phyloP scores from a whole-genome alignment of 2,113 vertebrate species.

The Pedionomus torquatus region DNA sequence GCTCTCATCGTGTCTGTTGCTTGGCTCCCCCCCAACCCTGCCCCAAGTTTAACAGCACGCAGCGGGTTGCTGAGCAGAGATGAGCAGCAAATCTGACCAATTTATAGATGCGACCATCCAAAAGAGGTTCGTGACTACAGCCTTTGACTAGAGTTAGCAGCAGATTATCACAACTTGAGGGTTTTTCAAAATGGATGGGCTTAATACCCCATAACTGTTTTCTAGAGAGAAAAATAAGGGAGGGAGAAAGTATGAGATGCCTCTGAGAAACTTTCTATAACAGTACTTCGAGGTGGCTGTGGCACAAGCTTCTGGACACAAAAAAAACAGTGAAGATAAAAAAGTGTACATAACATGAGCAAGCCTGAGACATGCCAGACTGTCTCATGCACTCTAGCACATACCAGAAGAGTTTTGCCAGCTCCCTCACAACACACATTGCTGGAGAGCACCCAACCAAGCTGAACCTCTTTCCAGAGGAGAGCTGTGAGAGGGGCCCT shows the following conservation, averaged over 20 bases:
- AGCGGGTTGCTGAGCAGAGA: background rate
- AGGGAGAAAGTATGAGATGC: background rate
- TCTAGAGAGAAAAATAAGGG: background rate
- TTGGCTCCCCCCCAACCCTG: background rate
- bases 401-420: background rate
- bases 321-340: background rate
- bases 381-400: background rate
- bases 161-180: background rate
- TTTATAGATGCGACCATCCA: background rate
- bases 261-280: background rate
- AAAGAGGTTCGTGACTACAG: background rate
- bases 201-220: background rate
- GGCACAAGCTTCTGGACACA: background rate
- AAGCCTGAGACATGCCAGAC: background rate
- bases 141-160: background rate
- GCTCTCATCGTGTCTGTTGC: background rate
- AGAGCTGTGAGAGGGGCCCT: rapidly evolving
- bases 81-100: background rate
- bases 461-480: background rate
- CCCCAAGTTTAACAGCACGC: background rate
- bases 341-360: background rate
- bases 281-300: background rate
- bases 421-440: background rate
- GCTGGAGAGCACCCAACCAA: background rate
- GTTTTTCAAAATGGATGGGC: background rate